Base-by-base conservation (phyloP, 2,797 vertebrate species). In the Tiaroga cobitis region DNA sequence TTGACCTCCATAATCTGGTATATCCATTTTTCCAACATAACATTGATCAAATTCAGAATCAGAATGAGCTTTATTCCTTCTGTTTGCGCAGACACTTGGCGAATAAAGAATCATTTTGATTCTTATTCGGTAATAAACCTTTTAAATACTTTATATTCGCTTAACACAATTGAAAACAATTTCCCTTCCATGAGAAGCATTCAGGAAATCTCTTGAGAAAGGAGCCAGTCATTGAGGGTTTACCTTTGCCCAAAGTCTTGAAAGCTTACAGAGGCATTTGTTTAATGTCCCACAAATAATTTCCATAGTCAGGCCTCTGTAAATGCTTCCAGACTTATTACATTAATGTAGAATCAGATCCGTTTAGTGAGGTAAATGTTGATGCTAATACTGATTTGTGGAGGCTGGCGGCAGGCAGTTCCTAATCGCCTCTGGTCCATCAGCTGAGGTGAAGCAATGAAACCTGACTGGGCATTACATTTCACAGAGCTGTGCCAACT, bases 401-500 rank as follows among this genome's bases (percentile, higher is more conserved):
- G 54, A 85, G 81, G 73, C 68, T 68, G 77, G 61, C 34, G 69
- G 39, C 59, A 68, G 32, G 43, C 75, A 59, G 43, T 56, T 70
- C 11, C 26, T 85, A 82, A 88, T 90, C 72, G 46, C 37, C 70
- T 83, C 51, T 56, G 80, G 61, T 73, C 46, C 59, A 41, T 77
- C 81, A 78, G 77, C 83, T 72, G 39, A 78, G 87, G 80, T 88
- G 87, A 56, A 51, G 69, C 88, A 54, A 81, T 81, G 59, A 83
- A 89, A 86, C 41, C 84, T 73, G 80, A 85, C 54, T 39, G 75
- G 74, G 80, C 90, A 86, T 91, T 77, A 85, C 56, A 80, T 92
- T 90, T 91, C 67, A 87, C 73, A 67, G 61, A 81, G 39, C 54
- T 16, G 80, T 88, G 86, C 88, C 89, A 93, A 63, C 72, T 56